phyloP scores from a whole-genome alignment of 2,888 invertebrate genomes.

The Synanthedon tipuliformis region DNA sequence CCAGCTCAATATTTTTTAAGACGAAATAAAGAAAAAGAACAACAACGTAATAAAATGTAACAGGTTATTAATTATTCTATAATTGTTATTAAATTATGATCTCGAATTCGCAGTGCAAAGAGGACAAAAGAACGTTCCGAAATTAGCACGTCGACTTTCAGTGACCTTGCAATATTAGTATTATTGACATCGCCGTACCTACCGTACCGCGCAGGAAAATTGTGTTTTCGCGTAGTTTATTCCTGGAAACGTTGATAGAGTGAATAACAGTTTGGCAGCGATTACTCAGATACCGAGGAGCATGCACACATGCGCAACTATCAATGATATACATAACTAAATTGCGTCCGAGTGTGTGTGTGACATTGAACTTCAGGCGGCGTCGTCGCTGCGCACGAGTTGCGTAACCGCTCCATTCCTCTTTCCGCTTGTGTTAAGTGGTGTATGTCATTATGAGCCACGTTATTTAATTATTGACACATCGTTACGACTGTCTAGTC shows the following conservation, averaged over 20 bases:
- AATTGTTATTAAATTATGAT: too few relatives aligned
- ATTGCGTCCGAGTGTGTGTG: conserved; percentile 36
- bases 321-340: conserved; percentile 16
- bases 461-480: too few relatives aligned
- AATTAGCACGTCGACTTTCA: conserved; percentile 44
- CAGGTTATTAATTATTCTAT: too few relatives aligned
- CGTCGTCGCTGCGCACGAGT: conserved; percentile 35
- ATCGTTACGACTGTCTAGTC: too few relatives aligned
- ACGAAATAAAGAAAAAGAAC: too few relatives aligned
- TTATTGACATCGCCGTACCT: conserved; percentile 31
- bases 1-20: too few relatives aligned
- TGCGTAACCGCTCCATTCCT: conserved; percentile 42
- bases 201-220: conserved; percentile 39
- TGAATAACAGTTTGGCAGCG: conserved; percentile 60
- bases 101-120: background rate
- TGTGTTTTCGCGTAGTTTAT: conserved; percentile 52
- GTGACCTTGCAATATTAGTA: conserved; percentile 54
- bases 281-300: conserved; percentile 49
- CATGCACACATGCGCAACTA: conserved; percentile 23
- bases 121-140: conserved; percentile 10
- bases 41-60: too few relatives aligned
- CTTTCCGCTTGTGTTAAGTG: background rate
- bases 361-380: conserved; percentile 70
- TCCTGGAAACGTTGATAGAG: conserved; percentile 61
- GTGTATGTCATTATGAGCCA: too few relatives aligned